Percentiles rank a stretch among this genome's conserved stretches.
Evolutionary conservation across 2,888 invertebrate genomes (phyloP).

Genomic region (Syrista parreyssii): DNA sequence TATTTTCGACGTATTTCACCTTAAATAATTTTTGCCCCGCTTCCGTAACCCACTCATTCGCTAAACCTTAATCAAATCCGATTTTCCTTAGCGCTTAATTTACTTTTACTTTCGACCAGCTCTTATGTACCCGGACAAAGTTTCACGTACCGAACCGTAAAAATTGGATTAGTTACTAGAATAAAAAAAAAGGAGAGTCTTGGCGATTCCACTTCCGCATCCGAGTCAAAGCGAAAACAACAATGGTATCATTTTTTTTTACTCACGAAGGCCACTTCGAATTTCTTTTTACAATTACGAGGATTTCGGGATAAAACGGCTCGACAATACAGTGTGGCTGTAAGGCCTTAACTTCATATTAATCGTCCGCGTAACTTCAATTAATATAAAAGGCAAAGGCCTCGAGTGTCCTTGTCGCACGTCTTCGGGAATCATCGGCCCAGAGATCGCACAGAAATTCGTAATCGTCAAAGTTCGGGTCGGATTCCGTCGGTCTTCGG

Average conservation of each 20-base stretch:
- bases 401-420: slow-evolving; percentile 43
- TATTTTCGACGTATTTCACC: neutral
- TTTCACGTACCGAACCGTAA: neutral
- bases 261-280: slow-evolving; percentile 65
- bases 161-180: neutral
- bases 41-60: neutral
- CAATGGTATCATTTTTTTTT: slow-evolving; percentile 46
- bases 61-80: neutral
- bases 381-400: slow-evolving; percentile 41
- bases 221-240: slow-evolving; percentile 51
- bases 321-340: neutral
- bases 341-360: slow-evolving; percentile 5
- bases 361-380: neutral
- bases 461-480: neutral
- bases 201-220: slow-evolving; percentile 20
- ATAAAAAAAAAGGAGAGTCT: slow-evolving; percentile 19
- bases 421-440: slow-evolving; percentile 21
- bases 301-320: slow-evolving; percentile 34
- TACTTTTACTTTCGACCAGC: neutral
- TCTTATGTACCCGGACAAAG: neutral
- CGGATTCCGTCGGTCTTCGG: slow-evolving; percentile 5
- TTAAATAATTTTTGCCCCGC: neutral
- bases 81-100: neutral
- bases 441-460: neutral
- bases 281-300: slow-evolving; percentile 56